Base-by-base conservation (phyloP, 2,888 invertebrate species). In the Artemia sinica region DNA sequence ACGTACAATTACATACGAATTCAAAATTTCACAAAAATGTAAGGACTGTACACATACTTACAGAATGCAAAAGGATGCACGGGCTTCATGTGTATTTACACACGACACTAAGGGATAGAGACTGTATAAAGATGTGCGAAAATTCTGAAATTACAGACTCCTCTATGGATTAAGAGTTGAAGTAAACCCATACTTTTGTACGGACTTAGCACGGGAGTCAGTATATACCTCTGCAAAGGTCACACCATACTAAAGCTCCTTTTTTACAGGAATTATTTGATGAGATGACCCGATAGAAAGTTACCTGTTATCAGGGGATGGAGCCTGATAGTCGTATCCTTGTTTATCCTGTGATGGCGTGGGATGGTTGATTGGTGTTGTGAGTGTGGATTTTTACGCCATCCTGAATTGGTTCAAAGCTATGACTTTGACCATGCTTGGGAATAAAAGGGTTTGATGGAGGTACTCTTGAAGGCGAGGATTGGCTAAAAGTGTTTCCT, bases 371-470 rank as follows among this genome's bases (percentile, higher is more conserved):
- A 28, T 58, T 58, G 9, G 9, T 58, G 28, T 58, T 58, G 63
- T 58, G 63, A 58, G 63, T 58, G 8, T 28, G 28, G 63, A 58
- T 58, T 28, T 58, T 58, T 28, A 58, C 63, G 8, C 63, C 63
- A 18, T 58, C 63, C 14, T 58, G 14, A 28, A 58, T 58, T 58
- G 63, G 63, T 28, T 58, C 63, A 58, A 58, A 58, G 63, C 14
- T 58, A 10, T 58, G 63, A 58, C 14, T 18, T 10, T n/a, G 28
- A 18, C 63, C 63, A 1, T 58, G 63, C 2, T 58, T 58, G 14
- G 63, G 63, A 28, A 18, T 58, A 9, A 28, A 58, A 41, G 41
- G 41, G 41, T 41, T 41, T 41, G 41, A 41, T 41, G 41, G 41
- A 41, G 41, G 41, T 4, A 41, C 41, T 41, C 3, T 41, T 41